Evolutionary conservation across 2,797 vertebrate genomes (phyloP).

Genomic region (Antrozous pallidus): DNA sequence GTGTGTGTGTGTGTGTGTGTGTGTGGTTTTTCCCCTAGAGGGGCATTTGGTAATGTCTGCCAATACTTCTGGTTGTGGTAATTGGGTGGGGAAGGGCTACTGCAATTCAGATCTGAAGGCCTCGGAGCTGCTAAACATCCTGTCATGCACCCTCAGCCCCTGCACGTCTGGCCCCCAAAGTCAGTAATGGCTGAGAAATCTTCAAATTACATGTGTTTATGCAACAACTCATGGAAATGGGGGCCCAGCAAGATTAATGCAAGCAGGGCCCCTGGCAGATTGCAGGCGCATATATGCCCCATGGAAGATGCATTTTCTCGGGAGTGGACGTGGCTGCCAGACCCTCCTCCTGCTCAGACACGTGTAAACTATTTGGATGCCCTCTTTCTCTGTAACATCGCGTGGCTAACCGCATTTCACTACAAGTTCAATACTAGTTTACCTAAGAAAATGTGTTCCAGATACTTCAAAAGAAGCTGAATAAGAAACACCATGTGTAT

Average conservation of each 20-base stretch:
- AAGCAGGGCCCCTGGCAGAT: not conserved
- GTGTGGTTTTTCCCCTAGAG: fast-evolving
- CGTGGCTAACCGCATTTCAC: not conserved
- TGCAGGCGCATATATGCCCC: not conserved
- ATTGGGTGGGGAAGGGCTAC: not conserved
- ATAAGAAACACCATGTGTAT: constrained; percentile 44
- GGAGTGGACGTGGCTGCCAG: not conserved
- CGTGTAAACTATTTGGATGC: constrained; percentile 16
- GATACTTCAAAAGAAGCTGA: constrained; percentile 60
- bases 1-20: too few species aligned
- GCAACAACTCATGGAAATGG: not conserved
- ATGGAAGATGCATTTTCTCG: not conserved
- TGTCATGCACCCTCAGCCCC: fast-evolving
- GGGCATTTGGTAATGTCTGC: not conserved
- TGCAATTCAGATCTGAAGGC: not conserved
- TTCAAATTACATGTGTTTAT: not conserved
- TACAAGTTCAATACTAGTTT: constrained; percentile 63
- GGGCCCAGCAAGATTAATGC: not conserved
- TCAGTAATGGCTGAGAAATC: not conserved
- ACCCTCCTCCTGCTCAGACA: not conserved
- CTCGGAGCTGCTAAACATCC: not conserved
- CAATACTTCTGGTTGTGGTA: not conserved
- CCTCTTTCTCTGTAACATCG: constrained; percentile 11
- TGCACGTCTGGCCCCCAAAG: not conserved
- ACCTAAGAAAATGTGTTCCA: constrained; percentile 57